Base-by-base conservation (phyloP, 2,888 invertebrate species). In the Cryptophagus acutangulus region DNA sequence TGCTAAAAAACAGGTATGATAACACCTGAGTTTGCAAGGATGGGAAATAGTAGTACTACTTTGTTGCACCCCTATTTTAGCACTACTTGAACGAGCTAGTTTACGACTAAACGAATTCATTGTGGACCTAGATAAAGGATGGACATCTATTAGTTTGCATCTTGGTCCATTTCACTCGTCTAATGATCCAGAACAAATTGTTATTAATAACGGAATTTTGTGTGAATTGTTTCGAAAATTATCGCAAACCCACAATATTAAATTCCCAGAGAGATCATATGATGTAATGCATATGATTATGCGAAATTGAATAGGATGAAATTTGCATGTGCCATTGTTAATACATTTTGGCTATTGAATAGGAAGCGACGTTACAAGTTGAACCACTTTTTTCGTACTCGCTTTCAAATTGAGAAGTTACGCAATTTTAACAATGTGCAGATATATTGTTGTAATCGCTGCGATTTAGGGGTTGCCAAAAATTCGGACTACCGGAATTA, bases 1-100 rank as follows among this genome's bases (percentile, higher is more conserved):
- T 55, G 53, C 54, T 48, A 48, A 57, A n/a, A n/a, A 58, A 58
- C 55, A 45, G 52, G 55, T 53, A 53, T 53, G 48, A 49, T 51
- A 54, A 41, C 55, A 49, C 50, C 48, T 48, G 50, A 48, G 48
- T 49, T 49, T 36, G 46, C 45, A 39, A 46, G 42, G 48, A 51
- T 48, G 49, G 46, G 53, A 51, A 53, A 29, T 35, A 36, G 12
- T n/a, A n/a, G n/a, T n/a, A n/a, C n/a, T n/a, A n/a, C n/a, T n/a
- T n/a, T n/a, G n/a, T n/a, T n/a, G n/a, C n/a, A n/a, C n/a, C n/a
- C n/a, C n/a, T n/a, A n/a, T n/a, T n/a, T n/a, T n/a, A n/a, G n/a
- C n/a, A n/a, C n/a, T n/a, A n/a, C n/a, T n/a, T n/a, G n/a, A n/a
- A n/a, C n/a, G n/a, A 48, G 48, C 45, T 50, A 48, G 48, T 50